A percentile compares a stretch with the other conserved stretches of the same genome.
Conservation (phyloP, 2,888 invertebrate genomes). For the Coremacera marginata region DNA sequence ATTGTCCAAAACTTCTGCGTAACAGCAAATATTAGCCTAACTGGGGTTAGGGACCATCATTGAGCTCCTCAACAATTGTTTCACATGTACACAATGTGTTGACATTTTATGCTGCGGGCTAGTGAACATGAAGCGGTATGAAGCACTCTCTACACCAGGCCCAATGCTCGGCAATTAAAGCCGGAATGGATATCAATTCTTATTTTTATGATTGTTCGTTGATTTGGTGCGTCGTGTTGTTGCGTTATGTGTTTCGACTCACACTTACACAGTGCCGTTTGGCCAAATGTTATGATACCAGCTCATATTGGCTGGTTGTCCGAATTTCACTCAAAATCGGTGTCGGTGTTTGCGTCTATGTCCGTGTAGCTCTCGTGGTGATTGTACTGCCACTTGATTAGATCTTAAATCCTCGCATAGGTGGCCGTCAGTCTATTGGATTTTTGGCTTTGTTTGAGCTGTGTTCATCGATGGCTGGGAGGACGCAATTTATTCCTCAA, state of each 20-base stretch:
- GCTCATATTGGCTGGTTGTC: background rate
- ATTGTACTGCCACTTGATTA: conserved; percentile 49
- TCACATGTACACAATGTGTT: conserved; percentile 48
- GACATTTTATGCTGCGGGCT: conserved; percentile 48
- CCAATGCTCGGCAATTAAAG: conserved; percentile 54
- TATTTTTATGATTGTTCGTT: conserved; percentile 58
- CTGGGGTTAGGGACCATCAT: background rate
- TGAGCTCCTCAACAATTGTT: conserved; percentile 37
- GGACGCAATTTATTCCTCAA: conserved; percentile 22
- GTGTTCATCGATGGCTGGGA: background rate
- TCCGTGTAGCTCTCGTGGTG: conserved; percentile 26
- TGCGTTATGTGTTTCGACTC: background rate
- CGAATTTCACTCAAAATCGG: background rate
- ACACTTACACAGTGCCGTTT: background rate
- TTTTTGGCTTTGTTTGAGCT: conserved; percentile 22
- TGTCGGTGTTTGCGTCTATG: background rate
- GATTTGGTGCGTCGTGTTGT: conserved; percentile 44
- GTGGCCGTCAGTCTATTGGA: conserved; percentile 13
- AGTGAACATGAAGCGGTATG: conserved; percentile 4
- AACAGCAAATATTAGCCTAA: background rate
- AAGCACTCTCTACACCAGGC: conserved; percentile 2
- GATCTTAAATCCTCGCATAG: conserved; percentile 47
- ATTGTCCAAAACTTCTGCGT: background rate
- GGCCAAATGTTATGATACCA: background rate
- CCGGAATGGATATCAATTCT: conserved; percentile 51